phyloP scores from a whole-genome alignment of 2,113 vertebrate genomes.

The Otis tarda region DNA sequence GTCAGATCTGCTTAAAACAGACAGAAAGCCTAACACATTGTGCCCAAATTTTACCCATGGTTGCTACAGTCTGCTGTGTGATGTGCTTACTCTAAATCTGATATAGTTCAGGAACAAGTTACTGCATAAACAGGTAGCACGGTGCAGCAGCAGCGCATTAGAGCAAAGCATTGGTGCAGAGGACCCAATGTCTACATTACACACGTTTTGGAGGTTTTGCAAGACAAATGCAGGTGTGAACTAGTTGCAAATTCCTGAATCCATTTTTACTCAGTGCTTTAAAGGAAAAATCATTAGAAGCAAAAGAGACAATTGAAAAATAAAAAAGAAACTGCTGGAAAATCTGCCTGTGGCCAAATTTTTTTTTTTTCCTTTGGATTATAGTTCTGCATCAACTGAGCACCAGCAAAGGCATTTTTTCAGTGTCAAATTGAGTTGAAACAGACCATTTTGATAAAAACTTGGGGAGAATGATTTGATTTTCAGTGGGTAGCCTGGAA shows the following conservation, averaged over 20 bases:
- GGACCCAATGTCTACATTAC: neutral
- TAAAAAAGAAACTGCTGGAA: neutral
- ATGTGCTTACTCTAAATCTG: neutral
- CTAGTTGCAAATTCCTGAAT: neutral
- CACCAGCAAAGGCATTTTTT: neutral
- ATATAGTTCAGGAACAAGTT: neutral
- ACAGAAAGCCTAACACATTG: neutral
- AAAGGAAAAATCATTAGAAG: neutral
- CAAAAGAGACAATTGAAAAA: neutral
- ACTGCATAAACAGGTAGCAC: neutral
- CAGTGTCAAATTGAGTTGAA: neutral
- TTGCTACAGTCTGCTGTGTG: neutral
- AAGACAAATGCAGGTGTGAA: neutral
- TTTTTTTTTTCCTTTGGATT: neutral
- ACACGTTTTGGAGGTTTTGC: neutral
- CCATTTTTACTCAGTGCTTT: neutral
- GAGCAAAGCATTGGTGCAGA: neutral
- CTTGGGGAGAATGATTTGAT: neutral
- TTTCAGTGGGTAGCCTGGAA: neutral
- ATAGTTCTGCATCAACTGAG: neutral
- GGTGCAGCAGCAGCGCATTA: neutral
- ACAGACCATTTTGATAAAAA: neutral
- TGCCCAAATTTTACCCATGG: neutral
- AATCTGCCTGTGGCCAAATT: neutral
- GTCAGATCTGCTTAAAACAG: neutral